Evolutionary conservation across 2,797 vertebrate genomes (phyloP), one percentile per base, ranked within the genome.

Genomic region (Semotilus atromaculatus): DNA sequence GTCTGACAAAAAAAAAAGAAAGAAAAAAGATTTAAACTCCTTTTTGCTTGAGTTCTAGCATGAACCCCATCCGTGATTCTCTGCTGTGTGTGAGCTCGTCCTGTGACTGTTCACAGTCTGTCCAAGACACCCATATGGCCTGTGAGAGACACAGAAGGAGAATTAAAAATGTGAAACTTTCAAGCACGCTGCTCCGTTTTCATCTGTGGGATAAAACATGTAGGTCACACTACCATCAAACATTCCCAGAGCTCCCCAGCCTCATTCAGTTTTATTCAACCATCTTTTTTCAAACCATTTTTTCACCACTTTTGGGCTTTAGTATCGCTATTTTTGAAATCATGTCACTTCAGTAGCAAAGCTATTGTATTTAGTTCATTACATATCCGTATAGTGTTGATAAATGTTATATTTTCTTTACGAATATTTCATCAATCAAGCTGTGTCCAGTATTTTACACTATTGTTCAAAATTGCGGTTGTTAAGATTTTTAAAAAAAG

Each of bases 81-180:
- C 66, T 72, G 53, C 21, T 29, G 45, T 53, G 75, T 72, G 67
- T 79, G 62, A 53, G 55, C 29, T 82, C 38, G 45, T 73, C 68
- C 26, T 66, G 53, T 80, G 68, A 79, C 38, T 72, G 38, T 79
- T 48, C 66, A 34, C 75, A 62, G 38, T 23, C 18, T 85, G 26
- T 82, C 55, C 53, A 60, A 73, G 19, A 23, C 51, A 13, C 83
- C 88, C 86, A 84, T 89, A 86, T 89, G 88, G 88, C 84, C 55
- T 73, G 82, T 83, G 77, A 87, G 72, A 85, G 83, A 86, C 79
- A 80, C 75, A 83, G 88, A 75, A 78, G 86, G 80, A 64, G 85
- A 88, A 89, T 88, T 84, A 81, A 89, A 89, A 88, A 86, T 60
- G 83, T 84, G 81, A 87, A 84, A 87, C 82, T 87, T 87, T 88